phyloP scores from a whole-genome alignment of 2,113 vertebrate genomes.

The Mustela lutreola region DNA sequence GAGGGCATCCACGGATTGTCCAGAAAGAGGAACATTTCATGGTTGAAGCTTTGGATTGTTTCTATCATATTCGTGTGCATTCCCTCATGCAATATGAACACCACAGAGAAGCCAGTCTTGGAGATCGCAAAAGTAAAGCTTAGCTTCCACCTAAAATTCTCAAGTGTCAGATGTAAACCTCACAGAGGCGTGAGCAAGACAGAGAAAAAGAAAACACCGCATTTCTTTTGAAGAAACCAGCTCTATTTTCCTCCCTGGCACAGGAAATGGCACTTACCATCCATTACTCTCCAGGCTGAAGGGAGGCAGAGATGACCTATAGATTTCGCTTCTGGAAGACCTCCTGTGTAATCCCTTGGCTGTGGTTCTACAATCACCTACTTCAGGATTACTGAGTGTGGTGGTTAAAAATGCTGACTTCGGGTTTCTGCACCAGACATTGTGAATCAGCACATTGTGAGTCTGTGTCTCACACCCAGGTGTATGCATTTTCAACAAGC shows the following conservation, averaged over 20 bases:
- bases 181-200: not conserved
- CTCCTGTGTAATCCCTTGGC: not conserved
- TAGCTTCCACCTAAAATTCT: not conserved
- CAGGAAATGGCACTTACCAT: not conserved
- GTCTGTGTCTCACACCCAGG: not conserved
- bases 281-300: not conserved
- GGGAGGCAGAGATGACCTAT: not conserved
- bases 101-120: not conserved
- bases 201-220: not conserved
- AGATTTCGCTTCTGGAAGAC: not conserved
- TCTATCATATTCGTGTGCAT: slow-evolving; percentile 10
- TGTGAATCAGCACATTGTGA: not conserved
- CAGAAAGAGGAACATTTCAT: slow-evolving; percentile 2
- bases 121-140: not conserved
- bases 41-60: not conserved
- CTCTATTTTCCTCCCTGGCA: not conserved
- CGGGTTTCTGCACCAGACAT: not conserved
- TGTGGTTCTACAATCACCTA: not conserved
- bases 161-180: not conserved
- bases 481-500: not conserved
- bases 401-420: slow-evolving; percentile 29
- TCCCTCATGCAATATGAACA: not conserved
- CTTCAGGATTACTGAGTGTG: not conserved
- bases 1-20: not conserved
- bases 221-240: not conserved